These are phyloP conservation scores for Oophaga pumilio DNA, from an alignment of 2,113 vertebrate species.

Conservation along the genomic window DNA sequence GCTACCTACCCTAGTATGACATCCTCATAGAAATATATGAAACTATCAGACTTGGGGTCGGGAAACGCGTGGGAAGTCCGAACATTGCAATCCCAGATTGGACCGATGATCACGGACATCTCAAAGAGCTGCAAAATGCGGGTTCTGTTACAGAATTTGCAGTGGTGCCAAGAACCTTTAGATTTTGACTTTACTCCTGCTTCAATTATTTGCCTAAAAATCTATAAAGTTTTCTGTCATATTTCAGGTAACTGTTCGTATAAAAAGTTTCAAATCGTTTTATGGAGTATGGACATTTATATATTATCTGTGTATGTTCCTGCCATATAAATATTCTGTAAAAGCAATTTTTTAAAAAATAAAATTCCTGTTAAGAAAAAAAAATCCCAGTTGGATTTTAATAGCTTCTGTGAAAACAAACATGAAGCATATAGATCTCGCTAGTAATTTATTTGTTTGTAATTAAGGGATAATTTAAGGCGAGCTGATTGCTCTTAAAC, in stretches of 20 bases:
- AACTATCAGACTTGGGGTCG: too few species aligned
- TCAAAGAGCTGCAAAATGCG: too few species aligned
- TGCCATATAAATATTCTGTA: neutral
- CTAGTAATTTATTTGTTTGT: conserved; percentile 57
- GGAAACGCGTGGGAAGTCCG: too few species aligned
- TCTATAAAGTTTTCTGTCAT: neutral
- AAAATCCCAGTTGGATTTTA: neutral
- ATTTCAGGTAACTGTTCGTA: neutral
- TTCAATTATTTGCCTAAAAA: neutral
- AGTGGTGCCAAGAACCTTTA: neutral
- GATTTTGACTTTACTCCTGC: neutral
- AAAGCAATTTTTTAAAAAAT: too few species aligned
- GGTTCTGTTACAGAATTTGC: neutral
- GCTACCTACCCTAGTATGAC: too few species aligned
- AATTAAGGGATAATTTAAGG: conserved; percentile 55
- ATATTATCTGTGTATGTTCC: neutral
- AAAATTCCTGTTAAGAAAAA: too few species aligned
- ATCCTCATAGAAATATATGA: too few species aligned
- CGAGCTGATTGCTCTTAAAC: conserved; percentile 54
- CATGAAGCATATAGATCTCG: conserved; percentile 17
- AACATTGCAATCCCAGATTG: too few species aligned
- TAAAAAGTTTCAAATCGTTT: neutral
- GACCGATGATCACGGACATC: too few species aligned
- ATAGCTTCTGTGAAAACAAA: conserved; percentile 39
- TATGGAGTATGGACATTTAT: neutral